Evolutionary conservation across 2,888 invertebrate species (phyloP).

Genomic region (Melikaiella ostensackeni): DNA sequence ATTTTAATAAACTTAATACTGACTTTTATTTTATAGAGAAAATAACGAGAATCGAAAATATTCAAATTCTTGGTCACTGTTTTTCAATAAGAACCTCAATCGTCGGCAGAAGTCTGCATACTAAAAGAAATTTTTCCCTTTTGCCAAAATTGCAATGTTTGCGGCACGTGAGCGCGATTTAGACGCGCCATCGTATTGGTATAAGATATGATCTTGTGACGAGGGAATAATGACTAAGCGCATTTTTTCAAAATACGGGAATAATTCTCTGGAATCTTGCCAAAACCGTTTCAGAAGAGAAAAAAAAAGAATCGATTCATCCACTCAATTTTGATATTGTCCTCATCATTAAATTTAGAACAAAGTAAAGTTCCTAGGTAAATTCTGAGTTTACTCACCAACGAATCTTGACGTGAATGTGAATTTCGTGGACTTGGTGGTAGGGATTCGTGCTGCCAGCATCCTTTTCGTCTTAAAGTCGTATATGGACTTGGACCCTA

Average conservation of each 20-base stretch:
- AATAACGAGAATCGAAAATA: not conserved
- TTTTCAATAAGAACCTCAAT: slow-evolving; percentile 41
- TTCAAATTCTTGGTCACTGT: not conserved
- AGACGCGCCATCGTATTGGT: slow-evolving; percentile 38
- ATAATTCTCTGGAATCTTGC: slow-evolving; percentile 43
- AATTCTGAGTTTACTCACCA: slow-evolving; percentile 58
- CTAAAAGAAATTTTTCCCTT: slow-evolving; percentile 43
- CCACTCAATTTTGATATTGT: not conserved
- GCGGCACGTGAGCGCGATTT: slow-evolving; percentile 49
- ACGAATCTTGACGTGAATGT: slow-evolving; percentile 60
- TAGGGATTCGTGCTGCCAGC: slow-evolving; percentile 62
- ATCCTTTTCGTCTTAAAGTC: slow-evolving; percentile 60
- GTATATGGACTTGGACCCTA: slow-evolving; percentile 62
- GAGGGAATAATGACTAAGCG: slow-evolving; percentile 38
- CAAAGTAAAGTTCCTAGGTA: not conserved
- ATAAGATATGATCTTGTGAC: slow-evolving; percentile 31
- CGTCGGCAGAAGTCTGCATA: slow-evolving; percentile 44
- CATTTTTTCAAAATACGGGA: slow-evolving; percentile 33
- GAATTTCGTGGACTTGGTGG: slow-evolving; percentile 60
- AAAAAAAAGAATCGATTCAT: slow-evolving; percentile 4
- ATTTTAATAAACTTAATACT: not conserved
- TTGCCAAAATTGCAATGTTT: slow-evolving; percentile 45
- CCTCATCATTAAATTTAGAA: not conserved
- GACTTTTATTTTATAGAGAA: not conserved
- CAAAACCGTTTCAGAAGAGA: slow-evolving; percentile 17